phyloP scores from a whole-genome alignment of 2,113 vertebrate species.

The Ceyx margarethae region DNA sequence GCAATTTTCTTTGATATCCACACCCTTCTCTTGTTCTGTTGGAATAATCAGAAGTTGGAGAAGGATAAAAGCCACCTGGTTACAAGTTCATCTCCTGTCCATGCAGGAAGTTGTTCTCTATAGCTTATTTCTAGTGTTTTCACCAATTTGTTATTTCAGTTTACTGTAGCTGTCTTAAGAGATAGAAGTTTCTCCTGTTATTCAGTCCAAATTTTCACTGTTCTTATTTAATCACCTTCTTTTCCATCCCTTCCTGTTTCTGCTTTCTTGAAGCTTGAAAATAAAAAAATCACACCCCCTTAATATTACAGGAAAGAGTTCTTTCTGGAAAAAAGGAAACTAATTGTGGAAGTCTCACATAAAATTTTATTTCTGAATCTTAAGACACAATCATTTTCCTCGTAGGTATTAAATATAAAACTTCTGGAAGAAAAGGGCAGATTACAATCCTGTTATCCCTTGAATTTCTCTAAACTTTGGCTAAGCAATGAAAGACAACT shows the following conservation, averaged over 20 bases:
- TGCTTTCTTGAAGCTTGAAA: background rate
- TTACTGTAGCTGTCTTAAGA: background rate
- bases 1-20: constrained; percentile 39
- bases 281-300: background rate
- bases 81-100: background rate
- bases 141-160: background rate
- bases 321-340: background rate
- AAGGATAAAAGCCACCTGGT: background rate
- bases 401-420: background rate
- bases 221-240: background rate
- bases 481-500: background rate
- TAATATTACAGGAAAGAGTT: background rate
- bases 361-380: background rate
- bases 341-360: background rate
- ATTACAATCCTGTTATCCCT: background rate
- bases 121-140: background rate
- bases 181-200: background rate
- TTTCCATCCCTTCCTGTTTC: rapidly evolving
- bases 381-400: background rate
- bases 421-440: background rate
- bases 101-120: background rate
- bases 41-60: background rate
- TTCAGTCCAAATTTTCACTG: background rate
- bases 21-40: background rate
- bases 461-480: background rate